Conservation (phyloP, 2,888 invertebrate genomes). For the Venusia cambrica region DNA sequence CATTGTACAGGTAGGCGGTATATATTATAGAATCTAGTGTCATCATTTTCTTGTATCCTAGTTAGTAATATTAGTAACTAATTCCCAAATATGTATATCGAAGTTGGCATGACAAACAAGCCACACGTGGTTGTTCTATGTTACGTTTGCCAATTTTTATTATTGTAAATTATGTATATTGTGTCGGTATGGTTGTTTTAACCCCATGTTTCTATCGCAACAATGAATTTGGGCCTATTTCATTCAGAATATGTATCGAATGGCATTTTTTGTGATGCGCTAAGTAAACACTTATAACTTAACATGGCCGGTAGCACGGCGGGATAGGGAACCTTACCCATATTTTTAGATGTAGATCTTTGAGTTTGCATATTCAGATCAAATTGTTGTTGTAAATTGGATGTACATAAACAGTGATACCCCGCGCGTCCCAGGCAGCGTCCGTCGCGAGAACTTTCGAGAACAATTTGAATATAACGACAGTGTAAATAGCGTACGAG, state of each 20-base stretch:
- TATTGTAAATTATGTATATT: slow-evolving; percentile 43
- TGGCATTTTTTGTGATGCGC: slow-evolving; percentile 69
- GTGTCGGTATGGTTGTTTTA: slow-evolving; percentile 61
- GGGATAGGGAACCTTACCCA: slow-evolving; percentile 71
- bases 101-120: slow-evolving; percentile 63
- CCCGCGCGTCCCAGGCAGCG: slow-evolving; percentile 48
- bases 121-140: slow-evolving; percentile 47
- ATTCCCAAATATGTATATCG: slow-evolving; percentile 67
- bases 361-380: slow-evolving; percentile 76
- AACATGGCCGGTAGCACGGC: slow-evolving; percentile 75
- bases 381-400: slow-evolving; percentile 76
- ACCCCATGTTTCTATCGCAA: slow-evolving; percentile 61
- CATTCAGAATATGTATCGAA: slow-evolving; percentile 48
- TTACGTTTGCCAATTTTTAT: slow-evolving; percentile 48
- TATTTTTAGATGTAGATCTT: slow-evolving; percentile 71
- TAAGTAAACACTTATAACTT: slow-evolving; percentile 64
- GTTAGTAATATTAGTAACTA: slow-evolving; percentile 70
- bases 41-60: slow-evolving; percentile 67
- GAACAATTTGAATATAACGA: slow-evolving; percentile 73
- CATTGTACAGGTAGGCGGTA: slow-evolving; percentile 76
- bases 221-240: slow-evolving; percentile 76
- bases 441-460: slow-evolving; percentile 58
- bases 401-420: slow-evolving; percentile 62
- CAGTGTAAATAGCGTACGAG: slow-evolving; percentile 76
- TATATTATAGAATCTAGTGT: slow-evolving; percentile 70